These are phyloP conservation scores for Paraescarpia echinospica DNA, from an alignment of 1,140 invertebrate species.

Conservation along the genomic window DNA sequence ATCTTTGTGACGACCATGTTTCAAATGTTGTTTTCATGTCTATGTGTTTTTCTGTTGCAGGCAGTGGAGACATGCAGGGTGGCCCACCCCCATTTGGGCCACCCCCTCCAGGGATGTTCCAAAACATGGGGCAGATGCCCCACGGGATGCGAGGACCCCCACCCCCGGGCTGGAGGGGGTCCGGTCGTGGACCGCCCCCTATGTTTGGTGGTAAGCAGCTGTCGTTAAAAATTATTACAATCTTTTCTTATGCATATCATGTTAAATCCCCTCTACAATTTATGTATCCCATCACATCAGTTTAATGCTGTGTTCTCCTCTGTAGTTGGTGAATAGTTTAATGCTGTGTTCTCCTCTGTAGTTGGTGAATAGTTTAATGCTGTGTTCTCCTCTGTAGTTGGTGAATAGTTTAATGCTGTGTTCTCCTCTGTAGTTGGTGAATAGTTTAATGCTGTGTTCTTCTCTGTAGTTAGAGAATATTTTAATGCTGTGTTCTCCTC, in stretches of 20 bases:
- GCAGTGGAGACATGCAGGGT: not conserved
- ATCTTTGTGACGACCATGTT: not conserved
- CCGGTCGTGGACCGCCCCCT: constrained; percentile 16
- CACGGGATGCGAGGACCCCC: constrained; percentile 18
- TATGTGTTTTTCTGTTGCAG: not conserved
- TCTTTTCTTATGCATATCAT: not conserved
- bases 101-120: constrained; percentile 18
- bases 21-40: not conserved
- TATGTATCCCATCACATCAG: too few species aligned
- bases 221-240: not conserved
- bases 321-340: too few species aligned
- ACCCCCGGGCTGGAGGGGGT: constrained; percentile 13
- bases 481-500: too few species aligned
- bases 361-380: too few species aligned
- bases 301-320: too few species aligned
- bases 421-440: too few species aligned
- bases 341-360: too few species aligned
- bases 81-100: constrained; percentile 10
- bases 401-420: too few species aligned
- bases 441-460: too few species aligned
- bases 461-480: too few species aligned
- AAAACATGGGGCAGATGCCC: constrained; percentile 12
- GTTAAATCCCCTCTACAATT: not conserved
- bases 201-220: constrained; percentile 20
- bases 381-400: too few species aligned